These are phyloP conservation scores for Nannospalax galili DNA, from an alignment of 2,113 vertebrate genomes.

Conservation along the genomic window DNA sequence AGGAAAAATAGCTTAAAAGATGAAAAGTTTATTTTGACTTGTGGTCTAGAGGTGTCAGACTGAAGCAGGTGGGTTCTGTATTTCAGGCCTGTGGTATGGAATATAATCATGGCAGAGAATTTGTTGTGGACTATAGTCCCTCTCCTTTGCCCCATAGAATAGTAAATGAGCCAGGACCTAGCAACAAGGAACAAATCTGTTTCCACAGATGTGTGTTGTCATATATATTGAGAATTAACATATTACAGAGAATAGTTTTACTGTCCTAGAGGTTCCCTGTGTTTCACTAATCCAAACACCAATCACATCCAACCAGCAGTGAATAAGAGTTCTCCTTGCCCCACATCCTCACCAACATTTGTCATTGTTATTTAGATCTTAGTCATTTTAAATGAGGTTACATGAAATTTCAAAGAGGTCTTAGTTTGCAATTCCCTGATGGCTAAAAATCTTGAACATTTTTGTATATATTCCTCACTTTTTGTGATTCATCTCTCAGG, in stretches of 20 bases:
- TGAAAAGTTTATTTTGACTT: neutral
- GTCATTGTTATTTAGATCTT: too few species aligned
- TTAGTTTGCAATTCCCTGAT: too few species aligned
- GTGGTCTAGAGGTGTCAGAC: neutral
- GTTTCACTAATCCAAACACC: neutral
- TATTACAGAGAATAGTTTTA: neutral
- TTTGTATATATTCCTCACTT: too few species aligned
- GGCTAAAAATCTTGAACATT: too few species aligned
- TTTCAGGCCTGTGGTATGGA: neutral
- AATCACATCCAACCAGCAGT: neutral
- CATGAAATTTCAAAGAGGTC: too few species aligned
- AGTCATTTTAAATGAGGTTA: too few species aligned
- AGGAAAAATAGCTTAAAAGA: neutral
- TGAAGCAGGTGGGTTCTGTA: neutral
- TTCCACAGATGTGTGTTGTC: slow-evolving; percentile 18
- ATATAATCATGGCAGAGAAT: neutral
- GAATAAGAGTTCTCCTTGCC: too few species aligned
- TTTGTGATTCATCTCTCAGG: too few species aligned
- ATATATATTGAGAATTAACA: too few species aligned
- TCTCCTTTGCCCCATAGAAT: neutral
- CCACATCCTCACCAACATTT: too few species aligned
- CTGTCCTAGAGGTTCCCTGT: neutral
- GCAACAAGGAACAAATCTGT: neutral
- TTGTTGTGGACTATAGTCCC: neutral
- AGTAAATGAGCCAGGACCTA: neutral